A percentile compares a stretch with the other conserved stretches of the same genome.
Evolutionary conservation across 2,113 vertebrate species (phyloP).

Genomic region (Myanophis thanlyinensis): DNA sequence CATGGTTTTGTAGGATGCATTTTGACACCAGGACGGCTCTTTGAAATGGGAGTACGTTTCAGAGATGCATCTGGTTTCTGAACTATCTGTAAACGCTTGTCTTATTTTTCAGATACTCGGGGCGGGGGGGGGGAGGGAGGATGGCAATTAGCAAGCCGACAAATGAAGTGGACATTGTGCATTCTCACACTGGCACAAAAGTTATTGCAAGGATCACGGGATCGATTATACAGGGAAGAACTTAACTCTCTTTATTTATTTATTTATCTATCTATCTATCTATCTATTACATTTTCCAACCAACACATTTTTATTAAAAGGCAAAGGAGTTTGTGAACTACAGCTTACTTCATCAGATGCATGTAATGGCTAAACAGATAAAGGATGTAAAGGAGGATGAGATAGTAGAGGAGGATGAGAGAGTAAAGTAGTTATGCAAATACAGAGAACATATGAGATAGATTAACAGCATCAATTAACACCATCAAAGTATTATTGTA

Average conservation of each 20-base stretch:
- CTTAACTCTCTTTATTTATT: too few species aligned
- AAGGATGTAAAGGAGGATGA: background rate
- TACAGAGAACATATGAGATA: background rate
- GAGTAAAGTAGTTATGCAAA: background rate
- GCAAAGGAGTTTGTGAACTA: background rate
- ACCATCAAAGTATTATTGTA: background rate
- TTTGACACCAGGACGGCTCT: background rate
- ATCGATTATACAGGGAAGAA: background rate
- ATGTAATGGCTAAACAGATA: background rate
- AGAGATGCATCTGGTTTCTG: background rate
- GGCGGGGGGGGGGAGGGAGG: too few species aligned
- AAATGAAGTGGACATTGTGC: background rate
- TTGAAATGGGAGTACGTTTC: background rate
- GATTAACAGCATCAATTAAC: background rate
- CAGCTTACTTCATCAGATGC: background rate
- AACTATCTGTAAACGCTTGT: background rate
- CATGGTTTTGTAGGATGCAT: background rate
- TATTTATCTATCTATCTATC: too few species aligned
- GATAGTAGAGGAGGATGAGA: background rate
- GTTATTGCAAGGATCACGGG: background rate
- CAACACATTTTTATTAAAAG: background rate
- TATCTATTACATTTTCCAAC: background rate
- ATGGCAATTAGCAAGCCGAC: background rate
- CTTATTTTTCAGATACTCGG: background rate
- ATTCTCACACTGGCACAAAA: background rate